Conservation (phyloP, 2,113 vertebrate genomes). For the Sinocyclocheilus maitianheensis region DNA sequence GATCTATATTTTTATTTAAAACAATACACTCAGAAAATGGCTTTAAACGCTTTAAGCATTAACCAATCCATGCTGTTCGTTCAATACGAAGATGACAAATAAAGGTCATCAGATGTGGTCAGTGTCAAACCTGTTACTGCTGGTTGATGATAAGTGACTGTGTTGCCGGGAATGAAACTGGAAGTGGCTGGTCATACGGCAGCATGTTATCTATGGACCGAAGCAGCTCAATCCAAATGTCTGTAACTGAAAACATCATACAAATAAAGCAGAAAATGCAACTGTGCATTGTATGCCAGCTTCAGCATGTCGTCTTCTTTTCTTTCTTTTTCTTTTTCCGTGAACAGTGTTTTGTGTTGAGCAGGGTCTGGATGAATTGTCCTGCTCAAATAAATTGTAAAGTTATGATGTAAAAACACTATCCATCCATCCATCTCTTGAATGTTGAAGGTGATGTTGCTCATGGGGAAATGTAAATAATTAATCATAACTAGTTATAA, state of each 20-base stretch:
- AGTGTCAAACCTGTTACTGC: not conserved
- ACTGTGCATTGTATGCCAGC: conserved; percentile 31
- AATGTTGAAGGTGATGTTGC: too few relatives aligned
- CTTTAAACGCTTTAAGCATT: conserved; percentile 41
- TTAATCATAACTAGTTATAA: too few relatives aligned
- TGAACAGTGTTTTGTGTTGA: not conserved
- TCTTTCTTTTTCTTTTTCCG: not conserved
- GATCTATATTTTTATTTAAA: conserved; percentile 59
- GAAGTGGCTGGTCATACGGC: conserved; percentile 41
- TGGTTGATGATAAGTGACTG: not conserved
- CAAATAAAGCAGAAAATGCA: conserved; percentile 49
- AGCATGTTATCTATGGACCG: conserved; percentile 35
- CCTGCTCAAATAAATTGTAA: not conserved
- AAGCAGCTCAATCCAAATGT: conserved; percentile 42
- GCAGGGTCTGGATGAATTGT: not conserved
- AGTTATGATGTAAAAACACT: not conserved
- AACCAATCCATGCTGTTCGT: not conserved
- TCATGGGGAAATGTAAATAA: too few relatives aligned
- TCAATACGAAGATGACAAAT: not conserved
- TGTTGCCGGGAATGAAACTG: conserved; percentile 44
- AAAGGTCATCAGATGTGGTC: not conserved
- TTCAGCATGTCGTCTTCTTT: not conserved
- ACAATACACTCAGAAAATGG: conserved; percentile 40
- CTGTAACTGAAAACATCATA: conserved; percentile 43
- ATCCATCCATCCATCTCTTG: too few relatives aligned